phyloP scores from a whole-genome alignment of 2,113 vertebrate genomes.

The Gambusia holbrooki region DNA sequence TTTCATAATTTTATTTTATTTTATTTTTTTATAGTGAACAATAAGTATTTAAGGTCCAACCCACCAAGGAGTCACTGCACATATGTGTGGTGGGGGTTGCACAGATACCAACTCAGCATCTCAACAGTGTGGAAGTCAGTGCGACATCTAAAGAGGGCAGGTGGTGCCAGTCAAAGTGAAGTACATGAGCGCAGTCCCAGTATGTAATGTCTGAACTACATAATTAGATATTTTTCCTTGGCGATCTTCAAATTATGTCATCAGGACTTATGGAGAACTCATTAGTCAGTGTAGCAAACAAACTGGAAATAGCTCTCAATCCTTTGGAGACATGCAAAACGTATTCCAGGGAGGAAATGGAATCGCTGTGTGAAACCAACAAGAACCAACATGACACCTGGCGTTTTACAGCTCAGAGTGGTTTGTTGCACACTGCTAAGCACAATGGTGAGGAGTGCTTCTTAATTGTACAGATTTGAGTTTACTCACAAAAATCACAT shows the following conservation, averaged over 20 bases:
- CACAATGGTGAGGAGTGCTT: conserved; percentile 49
- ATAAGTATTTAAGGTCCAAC: conserved; percentile 22
- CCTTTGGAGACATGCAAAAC: conserved; percentile 68
- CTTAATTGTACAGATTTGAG: conserved; percentile 60
- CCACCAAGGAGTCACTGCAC: conserved; percentile 26
- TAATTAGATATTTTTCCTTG: conserved; percentile 71
- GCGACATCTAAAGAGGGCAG: conserved; percentile 72
- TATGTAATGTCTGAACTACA: conserved; percentile 62
- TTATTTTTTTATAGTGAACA: conserved; percentile 25
- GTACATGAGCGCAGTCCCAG: conserved; percentile 78
- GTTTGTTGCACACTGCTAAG: conserved; percentile 70
- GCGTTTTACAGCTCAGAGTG: conserved; percentile 69
- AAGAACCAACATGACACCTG: conserved; percentile 80
- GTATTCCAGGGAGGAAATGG: conserved; percentile 62
- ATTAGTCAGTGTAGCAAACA: conserved; percentile 82
- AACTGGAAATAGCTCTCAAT: conserved; percentile 72
- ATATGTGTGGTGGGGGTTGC: conserved; percentile 59
- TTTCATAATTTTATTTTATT: background rate
- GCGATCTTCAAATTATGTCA: conserved; percentile 71
- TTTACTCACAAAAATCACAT: conserved; percentile 17
- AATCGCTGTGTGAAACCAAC: conserved; percentile 76
- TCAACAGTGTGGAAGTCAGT: conserved; percentile 59
- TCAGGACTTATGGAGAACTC: conserved; percentile 68
- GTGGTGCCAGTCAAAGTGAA: conserved; percentile 82
- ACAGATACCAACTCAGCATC: conserved; percentile 52